Conservation (phyloP, 2,888 invertebrate genomes). For the Amitus sp. region DNA sequence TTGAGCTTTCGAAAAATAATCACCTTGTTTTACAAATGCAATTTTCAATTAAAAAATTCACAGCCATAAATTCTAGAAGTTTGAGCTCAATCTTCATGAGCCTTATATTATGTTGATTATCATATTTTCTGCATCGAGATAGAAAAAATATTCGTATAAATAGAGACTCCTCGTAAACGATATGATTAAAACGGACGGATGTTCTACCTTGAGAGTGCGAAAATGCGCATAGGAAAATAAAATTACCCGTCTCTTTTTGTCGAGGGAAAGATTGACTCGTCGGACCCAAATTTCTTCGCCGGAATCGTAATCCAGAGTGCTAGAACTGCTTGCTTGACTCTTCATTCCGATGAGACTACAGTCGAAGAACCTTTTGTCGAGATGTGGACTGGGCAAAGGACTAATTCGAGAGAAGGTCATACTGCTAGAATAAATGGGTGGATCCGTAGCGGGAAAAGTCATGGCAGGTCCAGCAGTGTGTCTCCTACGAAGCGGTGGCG, state of each 20-base stretch:
- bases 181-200: no score
- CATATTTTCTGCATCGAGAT: no score
- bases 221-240: no score
- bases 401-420: constrained; percentile 64
- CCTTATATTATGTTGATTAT: no score
- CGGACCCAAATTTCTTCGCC: constrained; percentile 80
- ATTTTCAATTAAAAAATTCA: no score
- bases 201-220: no score
- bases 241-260: constrained; percentile 69
- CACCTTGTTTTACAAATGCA: no score
- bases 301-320: constrained; percentile 70
- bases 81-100: no score
- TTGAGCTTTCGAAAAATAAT: no score
- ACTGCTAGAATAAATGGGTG: constrained; percentile 60
- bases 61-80: no score
- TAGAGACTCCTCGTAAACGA: no score
- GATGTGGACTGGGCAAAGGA: constrained; percentile 72
- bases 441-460: constrained; percentile 63
- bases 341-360: constrained; percentile 84
- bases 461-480: constrained; percentile 62
- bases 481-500: constrained; percentile 56
- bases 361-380: constrained; percentile 84
- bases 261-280: constrained; percentile 67
- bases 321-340: constrained; percentile 74
- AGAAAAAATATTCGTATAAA: no score